These are phyloP conservation scores for Chaetoderma sp. DNA, from an alignment of 2,888 invertebrate species.

Conservation along the genomic window DNA sequence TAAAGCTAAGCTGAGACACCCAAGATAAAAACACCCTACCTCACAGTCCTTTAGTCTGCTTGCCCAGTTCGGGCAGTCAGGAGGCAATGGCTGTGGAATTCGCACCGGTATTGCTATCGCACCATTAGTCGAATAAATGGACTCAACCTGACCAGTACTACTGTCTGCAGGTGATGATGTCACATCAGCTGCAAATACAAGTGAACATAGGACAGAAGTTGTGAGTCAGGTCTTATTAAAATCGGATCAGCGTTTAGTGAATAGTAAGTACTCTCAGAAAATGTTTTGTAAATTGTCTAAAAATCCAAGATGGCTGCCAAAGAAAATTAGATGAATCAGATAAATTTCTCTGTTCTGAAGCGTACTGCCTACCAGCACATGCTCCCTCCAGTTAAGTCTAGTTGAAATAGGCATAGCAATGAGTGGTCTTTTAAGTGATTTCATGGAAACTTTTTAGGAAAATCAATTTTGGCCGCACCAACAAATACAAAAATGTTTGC, in stretches of 20 bases:
- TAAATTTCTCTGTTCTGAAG: constrained; percentile 12
- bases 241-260: too few relatives aligned
- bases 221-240: too few relatives aligned
- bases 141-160: too few relatives aligned
- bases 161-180: too few relatives aligned
- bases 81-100: constrained; percentile 43
- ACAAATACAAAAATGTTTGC: neutral
- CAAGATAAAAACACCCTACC: too few relatives aligned
- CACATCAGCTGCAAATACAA: too few relatives aligned
- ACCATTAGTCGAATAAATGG: too few relatives aligned
- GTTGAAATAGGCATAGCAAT: constrained; percentile 5
- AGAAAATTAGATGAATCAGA: neutral
- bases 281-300: neutral
- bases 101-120: too few relatives aligned
- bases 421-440: neutral
- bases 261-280: too few relatives aligned
- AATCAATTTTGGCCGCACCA: neutral
- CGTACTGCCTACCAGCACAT: neutral
- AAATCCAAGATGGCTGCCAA: neutral
- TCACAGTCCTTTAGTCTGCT: constrained; percentile 63
- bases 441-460: neutral
- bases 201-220: too few relatives aligned
- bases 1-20: too few relatives aligned
- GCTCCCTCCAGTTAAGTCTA: neutral
- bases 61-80: constrained; percentile 64